A percentile compares a stretch with the other conserved stretches of the same genome.
These are phyloP conservation scores for Diploscapter pachys DNA, from an alignment of 1,140 invertebrate genomes.

Conservation along the genomic window DNA sequence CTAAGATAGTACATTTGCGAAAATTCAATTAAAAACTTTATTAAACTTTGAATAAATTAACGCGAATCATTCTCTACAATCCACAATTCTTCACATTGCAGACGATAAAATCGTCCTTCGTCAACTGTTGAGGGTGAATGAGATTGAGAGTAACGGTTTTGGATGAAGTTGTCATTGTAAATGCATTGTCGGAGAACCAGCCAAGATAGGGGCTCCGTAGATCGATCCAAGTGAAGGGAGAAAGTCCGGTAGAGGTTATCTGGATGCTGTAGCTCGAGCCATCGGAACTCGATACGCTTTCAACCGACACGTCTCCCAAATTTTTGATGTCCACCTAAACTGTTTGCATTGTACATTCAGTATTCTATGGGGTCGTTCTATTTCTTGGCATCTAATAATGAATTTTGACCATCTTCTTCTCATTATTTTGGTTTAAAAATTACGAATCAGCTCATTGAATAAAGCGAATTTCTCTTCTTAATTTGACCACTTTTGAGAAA, in stretches of 20 bases:
- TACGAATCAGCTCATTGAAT: too few species aligned
- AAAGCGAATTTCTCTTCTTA: too few species aligned
- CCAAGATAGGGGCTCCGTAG: not conserved
- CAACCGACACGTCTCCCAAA: not conserved
- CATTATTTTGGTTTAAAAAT: too few species aligned
- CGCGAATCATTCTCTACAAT: too few species aligned
- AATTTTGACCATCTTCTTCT: too few species aligned
- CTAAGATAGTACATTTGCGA: too few species aligned
- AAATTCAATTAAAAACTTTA: too few species aligned
- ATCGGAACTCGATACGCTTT: conserved; percentile 9
- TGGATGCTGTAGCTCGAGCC: conserved; percentile 5
- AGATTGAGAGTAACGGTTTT: not conserved
- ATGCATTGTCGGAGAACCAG: conserved; percentile 38
- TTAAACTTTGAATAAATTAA: too few species aligned
- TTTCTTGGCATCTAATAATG: too few species aligned
- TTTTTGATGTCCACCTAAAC: not conserved
- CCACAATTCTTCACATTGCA: conserved; percentile 31
- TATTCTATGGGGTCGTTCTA: not conserved
- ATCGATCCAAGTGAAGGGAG: conserved; percentile 19
- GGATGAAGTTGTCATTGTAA: conserved; percentile 32
- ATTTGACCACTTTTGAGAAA: too few species aligned
- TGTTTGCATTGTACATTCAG: not conserved
- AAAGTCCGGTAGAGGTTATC: conserved; percentile 3
- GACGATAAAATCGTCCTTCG: conserved; percentile 9
- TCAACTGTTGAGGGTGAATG: not conserved